These are phyloP conservation scores for Sycophila sp. DNA, from an alignment of 1,140 invertebrate genomes.

Conservation along the genomic window DNA sequence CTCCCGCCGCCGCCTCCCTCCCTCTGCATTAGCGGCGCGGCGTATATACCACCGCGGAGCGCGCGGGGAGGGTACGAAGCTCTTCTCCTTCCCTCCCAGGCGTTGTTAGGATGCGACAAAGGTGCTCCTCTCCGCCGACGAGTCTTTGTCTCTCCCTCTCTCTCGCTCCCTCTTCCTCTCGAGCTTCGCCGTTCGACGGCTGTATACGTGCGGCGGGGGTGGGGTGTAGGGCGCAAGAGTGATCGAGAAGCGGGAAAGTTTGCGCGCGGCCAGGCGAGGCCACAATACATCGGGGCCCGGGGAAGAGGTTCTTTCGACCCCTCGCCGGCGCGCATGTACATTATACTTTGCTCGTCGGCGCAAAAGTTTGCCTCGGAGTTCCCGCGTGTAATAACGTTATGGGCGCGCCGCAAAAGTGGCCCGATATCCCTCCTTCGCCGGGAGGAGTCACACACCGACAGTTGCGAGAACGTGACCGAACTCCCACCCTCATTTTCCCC, in stretches of 20 bases:
- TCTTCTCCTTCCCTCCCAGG: slow-evolving; percentile 14
- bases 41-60: not conserved
- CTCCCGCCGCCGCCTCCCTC: not conserved
- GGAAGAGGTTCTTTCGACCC: no score
- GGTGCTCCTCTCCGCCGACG: slow-evolving; percentile 10
- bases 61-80: not conserved
- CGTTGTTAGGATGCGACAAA: slow-evolving; percentile 56
- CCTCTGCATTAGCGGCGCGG: slow-evolving; percentile 22
- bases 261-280: slow-evolving; percentile 35
- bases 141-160: not conserved
- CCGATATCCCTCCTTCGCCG: slow-evolving; percentile 12
- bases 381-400: slow-evolving; percentile 35
- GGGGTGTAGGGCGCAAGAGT: slow-evolving; percentile 18
- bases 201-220: not conserved
- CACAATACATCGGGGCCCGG: not conserved
- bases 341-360: slow-evolving; percentile 19
- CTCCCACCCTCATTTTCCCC: not conserved
- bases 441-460: slow-evolving; percentile 24
- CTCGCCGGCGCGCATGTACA: not conserved
- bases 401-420: slow-evolving; percentile 10
- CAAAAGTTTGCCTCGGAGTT: slow-evolving; percentile 21
- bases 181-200: no score
- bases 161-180: slow-evolving; percentile 41
- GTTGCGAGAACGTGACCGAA: slow-evolving; percentile 34
- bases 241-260: slow-evolving; percentile 58